Conservation (phyloP, 2,797 vertebrate species). For the Manis crassicaudata region DNA sequence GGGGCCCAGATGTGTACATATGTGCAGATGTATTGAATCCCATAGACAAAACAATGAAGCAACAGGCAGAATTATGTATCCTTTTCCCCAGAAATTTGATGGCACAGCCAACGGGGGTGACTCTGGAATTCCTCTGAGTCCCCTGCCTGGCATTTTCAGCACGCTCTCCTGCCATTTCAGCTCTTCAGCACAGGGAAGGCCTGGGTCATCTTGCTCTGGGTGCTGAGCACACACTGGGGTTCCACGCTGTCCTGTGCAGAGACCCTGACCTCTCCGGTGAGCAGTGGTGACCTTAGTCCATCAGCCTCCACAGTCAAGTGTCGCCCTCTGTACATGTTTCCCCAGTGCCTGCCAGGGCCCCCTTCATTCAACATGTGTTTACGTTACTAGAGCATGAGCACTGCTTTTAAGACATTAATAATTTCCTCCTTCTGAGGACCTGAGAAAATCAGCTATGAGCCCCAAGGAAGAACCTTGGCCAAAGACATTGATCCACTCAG, state of each 20-base stretch:
- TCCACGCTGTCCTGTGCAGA: background rate
- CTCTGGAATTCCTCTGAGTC: background rate
- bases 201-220: background rate
- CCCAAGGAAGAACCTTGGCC: background rate
- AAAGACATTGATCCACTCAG: background rate
- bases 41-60: background rate
- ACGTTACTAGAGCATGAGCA: background rate
- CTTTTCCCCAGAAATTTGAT: constrained; percentile 27
- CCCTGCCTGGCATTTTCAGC: background rate
- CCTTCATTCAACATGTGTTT: background rate
- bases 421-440: background rate
- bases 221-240: background rate
- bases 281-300: background rate
- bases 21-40: background rate
- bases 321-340: background rate
- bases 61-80: background rate
- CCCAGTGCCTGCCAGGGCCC: background rate
- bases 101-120: background rate
- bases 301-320: background rate
- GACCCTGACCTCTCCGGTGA: background rate
- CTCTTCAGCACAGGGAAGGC: background rate
- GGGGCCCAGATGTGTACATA: background rate
- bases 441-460: background rate
- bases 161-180: background rate
- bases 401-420: background rate